These are phyloP conservation scores for Girardinus metallicus DNA, from an alignment of 2,797 vertebrate species.

Conservation along the genomic window DNA sequence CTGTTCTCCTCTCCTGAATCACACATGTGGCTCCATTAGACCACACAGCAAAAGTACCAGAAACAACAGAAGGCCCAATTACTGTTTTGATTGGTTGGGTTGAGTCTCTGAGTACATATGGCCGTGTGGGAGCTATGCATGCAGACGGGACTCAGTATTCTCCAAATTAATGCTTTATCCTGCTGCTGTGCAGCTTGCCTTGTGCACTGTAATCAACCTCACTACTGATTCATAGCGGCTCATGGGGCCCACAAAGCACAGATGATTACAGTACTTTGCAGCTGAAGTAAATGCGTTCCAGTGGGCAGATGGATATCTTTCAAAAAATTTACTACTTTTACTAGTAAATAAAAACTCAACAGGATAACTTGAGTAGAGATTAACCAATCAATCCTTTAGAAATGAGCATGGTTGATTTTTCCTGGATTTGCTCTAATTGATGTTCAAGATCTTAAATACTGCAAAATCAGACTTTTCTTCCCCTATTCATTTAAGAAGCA, in stretches of 20 bases:
- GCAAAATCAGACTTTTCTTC: not conserved
- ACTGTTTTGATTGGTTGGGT: slow-evolving; percentile 31
- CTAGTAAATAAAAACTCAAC: not conserved
- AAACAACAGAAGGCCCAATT: slow-evolving; percentile 65
- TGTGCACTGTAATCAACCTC: slow-evolving; percentile 55
- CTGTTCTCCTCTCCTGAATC: slow-evolving; percentile 57
- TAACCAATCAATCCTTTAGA: not conserved
- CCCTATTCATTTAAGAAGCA: not conserved
- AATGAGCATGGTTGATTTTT: not conserved
- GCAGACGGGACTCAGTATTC: slow-evolving; percentile 31
- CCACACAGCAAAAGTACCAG: slow-evolving; percentile 57
- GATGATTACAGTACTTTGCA: slow-evolving; percentile 61
- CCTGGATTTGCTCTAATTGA: not conserved
- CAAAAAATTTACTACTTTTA: not conserved
- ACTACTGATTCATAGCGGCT: slow-evolving; percentile 26
- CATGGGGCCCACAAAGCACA: slow-evolving; percentile 18
- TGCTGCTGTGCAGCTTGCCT: slow-evolving; percentile 23
- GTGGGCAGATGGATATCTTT: not conserved
- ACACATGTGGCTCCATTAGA: slow-evolving; percentile 48
- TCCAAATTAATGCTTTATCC: slow-evolving; percentile 50
- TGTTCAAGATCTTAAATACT: not conserved
- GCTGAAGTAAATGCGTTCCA: slow-evolving; percentile 45
- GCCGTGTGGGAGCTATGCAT: slow-evolving; percentile 49
- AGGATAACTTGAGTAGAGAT: not conserved
- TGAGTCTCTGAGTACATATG: slow-evolving; percentile 32